Conservation (phyloP, 2,113 vertebrate genomes). For the Neolamprologus fasciatus region DNA sequence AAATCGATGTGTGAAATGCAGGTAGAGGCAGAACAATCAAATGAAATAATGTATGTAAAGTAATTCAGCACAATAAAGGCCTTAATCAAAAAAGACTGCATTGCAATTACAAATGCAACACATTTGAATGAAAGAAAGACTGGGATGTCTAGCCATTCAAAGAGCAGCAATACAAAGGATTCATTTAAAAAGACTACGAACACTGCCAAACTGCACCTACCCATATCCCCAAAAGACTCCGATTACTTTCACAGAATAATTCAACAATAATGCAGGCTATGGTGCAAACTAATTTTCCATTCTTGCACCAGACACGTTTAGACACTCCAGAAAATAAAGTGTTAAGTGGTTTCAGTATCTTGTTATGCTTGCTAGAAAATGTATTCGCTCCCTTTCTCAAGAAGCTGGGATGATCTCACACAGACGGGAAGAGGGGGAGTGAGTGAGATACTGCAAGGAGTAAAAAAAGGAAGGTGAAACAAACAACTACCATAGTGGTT, state of each 20-base stretch:
- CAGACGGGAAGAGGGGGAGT: slow-evolving; percentile 43
- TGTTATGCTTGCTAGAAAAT: not conserved
- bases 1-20: not conserved
- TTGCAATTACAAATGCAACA: not conserved
- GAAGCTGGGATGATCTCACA: slow-evolving; percentile 24
- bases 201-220: not conserved
- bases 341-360: not conserved
- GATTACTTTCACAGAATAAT: not conserved
- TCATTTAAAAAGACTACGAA: not conserved
- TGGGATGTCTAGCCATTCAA: not conserved
- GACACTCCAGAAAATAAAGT: not conserved
- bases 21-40: not conserved
- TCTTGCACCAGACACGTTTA: not conserved
- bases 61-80: not conserved
- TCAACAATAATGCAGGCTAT: not conserved
- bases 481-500: slow-evolving; percentile 10
- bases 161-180: not conserved
- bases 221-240: not conserved
- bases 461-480: slow-evolving; percentile 14
- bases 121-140: not conserved
- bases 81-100: not conserved
- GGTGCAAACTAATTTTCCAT: not conserved
- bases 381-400: slow-evolving; percentile 5
- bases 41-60: not conserved
- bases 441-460: slow-evolving; percentile 20